Evolutionary conservation across 2,888 invertebrate genomes (phyloP), one percentile per base, ranked within the genome.

Genomic region (Scelioninae gen. 2): DNA sequence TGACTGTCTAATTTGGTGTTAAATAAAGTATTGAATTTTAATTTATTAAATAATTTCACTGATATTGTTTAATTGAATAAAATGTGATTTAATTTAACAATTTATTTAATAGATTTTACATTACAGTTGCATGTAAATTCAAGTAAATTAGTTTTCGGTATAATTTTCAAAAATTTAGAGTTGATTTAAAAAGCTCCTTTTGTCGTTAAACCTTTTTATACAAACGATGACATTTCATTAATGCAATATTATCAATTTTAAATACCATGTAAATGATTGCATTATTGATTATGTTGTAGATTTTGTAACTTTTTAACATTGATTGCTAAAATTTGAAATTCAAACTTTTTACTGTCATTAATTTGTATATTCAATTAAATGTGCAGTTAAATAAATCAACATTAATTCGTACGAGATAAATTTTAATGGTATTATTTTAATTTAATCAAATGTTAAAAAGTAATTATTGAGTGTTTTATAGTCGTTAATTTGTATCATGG

Each of bases 161-260:
- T 25, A 45, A 45, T 45, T 22, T 25, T 45, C 13, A 45, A 45
- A 25, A 45, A 11, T 4, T 4, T n/a, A 16, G n/a, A 28, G 1
- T 28, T 31, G 16, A 41, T 64, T 64, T 35, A 50, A 48, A 67
- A 50, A 70, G 50, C 18, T 50, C 70, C 70, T 70, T 64, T 70
- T 63, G 70, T 70, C 70, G 70, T 70, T 70, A 63, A 63, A 50
- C 70, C 57, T 63, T 19, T 46, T 46, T 48, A 6, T 4, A 16
- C 6, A 45, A 31, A 22, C 16, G 35, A 25, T 60, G 22, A 45
- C 35, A 41, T 55, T 13, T 64, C 43, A 53, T 41, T 13, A 48
- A 63, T 52, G 52, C 63, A 52, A 19, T 25, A 52, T 22, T 41
- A 41, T 52, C 1, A 46, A 45, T 11, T 18, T 46, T 6, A 45